Percentiles rank a stretch among this genome's conserved stretches.
Conservation (phyloP, 2,113 vertebrate genomes). For the Eupsittula cactorum region DNA sequence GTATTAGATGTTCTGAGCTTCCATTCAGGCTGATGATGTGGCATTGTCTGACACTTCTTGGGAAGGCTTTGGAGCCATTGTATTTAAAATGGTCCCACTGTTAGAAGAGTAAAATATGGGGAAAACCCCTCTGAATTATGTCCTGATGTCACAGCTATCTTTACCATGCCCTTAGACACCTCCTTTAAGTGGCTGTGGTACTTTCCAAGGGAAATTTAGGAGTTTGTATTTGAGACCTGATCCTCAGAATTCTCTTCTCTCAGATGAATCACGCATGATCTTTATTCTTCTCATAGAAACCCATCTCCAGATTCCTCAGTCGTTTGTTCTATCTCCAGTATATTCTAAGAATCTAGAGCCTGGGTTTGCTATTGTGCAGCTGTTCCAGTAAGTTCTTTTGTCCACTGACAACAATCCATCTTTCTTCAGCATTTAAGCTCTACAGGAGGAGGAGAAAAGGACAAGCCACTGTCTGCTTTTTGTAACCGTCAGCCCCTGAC, state of each 20-base stretch:
- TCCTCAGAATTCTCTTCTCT: not conserved
- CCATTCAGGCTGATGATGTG: not conserved
- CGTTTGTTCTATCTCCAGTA: not conserved
- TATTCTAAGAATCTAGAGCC: not conserved
- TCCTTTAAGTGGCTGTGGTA: not conserved
- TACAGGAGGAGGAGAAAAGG: not conserved
- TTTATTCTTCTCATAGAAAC: not conserved
- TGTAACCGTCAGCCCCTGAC: constrained; percentile 40
- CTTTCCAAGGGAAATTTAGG: not conserved
- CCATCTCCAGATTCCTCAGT: not conserved
- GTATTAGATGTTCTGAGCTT: not conserved
- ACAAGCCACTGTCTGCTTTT: constrained; percentile 26
- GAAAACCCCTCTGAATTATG: not conserved
- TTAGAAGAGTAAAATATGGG: not conserved
- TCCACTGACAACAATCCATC: not conserved
- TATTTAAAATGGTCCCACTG: not conserved
- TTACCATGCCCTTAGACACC: not conserved
- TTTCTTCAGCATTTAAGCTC: not conserved
- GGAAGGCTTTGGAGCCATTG: not conserved
- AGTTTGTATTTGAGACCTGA: not conserved
- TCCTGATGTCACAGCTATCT: not conserved
- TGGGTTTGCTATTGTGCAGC: not conserved
- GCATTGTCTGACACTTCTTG: not conserved
- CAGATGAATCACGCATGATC: not conserved
- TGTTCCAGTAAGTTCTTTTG: constrained; percentile 16